A percentile compares a stretch with the other conserved stretches of the same genome.
Evolutionary conservation across 2,888 invertebrate species (phyloP).

Genomic region (Linnaemya vulpina): DNA sequence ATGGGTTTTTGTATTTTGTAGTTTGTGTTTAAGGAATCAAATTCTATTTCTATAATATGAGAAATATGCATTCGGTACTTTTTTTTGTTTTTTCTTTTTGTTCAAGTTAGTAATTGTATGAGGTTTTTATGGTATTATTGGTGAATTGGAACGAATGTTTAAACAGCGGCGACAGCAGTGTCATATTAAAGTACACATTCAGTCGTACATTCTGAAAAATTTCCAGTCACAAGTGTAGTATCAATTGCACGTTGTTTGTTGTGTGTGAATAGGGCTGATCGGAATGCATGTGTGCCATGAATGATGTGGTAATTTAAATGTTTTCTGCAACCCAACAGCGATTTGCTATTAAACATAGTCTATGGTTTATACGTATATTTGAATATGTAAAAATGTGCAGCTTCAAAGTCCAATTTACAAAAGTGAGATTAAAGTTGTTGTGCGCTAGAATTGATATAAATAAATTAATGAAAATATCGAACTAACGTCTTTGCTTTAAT

Average conservation of each 20-base stretch:
- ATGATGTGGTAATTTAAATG: constrained; percentile 43
- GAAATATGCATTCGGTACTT: constrained; percentile 56
- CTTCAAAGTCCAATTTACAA: background rate
- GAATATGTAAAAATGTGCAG: background rate
- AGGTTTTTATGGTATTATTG: constrained; percentile 61
- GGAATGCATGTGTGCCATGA: background rate
- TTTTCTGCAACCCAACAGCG: constrained; percentile 35
- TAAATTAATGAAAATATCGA: no score
- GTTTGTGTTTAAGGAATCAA: constrained; percentile 59
- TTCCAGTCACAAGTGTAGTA: background rate
- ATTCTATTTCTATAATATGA: constrained; percentile 61
- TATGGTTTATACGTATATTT: background rate
- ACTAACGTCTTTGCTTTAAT: no score
- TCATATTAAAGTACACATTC: constrained; percentile 20
- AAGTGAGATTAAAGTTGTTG: background rate
- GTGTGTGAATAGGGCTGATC: background rate
- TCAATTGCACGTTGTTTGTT: constrained; percentile 8
- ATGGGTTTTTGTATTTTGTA: constrained; percentile 51
- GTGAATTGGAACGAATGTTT: constrained; percentile 80
- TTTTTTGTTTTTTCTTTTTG: no score
- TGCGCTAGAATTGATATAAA: no score
- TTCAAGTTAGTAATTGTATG: constrained; percentile 39
- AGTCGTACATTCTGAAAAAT: background rate
- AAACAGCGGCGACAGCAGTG: constrained; percentile 74
- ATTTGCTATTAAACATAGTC: background rate